Percentiles rank a stretch among this genome's conserved stretches.
Evolutionary conservation across 2,113 vertebrate genomes (phyloP).

Genomic region (Scomber scombrus): DNA sequence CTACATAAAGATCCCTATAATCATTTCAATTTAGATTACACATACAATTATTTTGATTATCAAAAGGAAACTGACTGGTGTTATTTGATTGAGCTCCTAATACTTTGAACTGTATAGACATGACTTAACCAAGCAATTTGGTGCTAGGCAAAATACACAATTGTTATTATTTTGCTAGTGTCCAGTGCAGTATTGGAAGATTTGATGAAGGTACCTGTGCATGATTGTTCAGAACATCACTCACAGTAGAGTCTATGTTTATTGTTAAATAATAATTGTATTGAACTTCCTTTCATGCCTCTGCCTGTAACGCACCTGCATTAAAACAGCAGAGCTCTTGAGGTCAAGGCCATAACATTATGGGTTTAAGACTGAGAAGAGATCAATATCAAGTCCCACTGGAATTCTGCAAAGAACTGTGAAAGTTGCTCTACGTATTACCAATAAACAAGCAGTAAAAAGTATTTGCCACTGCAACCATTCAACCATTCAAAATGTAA

Average conservation of each 20-base stretch:
- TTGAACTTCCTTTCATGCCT: not conserved
- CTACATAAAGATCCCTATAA: not conserved
- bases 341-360: not conserved
- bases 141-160: too few species aligned
- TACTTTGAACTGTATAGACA: too few species aligned
- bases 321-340: not conserved
- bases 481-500: not conserved
- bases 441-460: constrained; percentile 3
- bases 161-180: too few species aligned
- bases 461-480: not conserved
- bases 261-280: not conserved
- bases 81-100: not conserved
- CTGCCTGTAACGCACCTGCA: not conserved
- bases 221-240: too few species aligned
- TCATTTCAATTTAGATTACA: constrained; percentile 13
- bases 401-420: constrained; percentile 9
- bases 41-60: not conserved
- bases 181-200: too few species aligned
- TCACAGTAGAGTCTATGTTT: too few species aligned
- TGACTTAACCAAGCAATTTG: too few species aligned
- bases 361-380: not conserved
- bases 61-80: not conserved
- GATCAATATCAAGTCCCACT: not conserved
- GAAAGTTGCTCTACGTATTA: not conserved
- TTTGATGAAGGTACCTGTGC: too few species aligned